Evolutionary conservation across 1,140 invertebrate species (phyloP), one percentile per base, ranked within the genome.

Genomic region (Tribolium castaneum): DNA sequence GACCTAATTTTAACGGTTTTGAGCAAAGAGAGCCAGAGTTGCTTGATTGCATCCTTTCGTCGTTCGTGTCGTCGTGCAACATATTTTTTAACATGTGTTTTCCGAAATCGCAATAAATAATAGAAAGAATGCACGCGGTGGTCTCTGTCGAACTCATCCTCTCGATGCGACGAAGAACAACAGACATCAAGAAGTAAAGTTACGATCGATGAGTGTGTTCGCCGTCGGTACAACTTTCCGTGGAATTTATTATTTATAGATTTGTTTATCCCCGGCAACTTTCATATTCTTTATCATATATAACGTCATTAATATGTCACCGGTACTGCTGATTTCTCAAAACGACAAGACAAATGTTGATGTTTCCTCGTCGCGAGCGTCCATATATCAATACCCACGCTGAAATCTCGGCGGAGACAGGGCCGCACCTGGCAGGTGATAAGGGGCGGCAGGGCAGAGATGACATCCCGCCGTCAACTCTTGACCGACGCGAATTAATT

Each of bases 181-280:
- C 70, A 77, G 70, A 77, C 59, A 66, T 66, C 59, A 66, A 66
- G 59, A 66, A 66, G 59, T 66, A 66, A 66, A 66, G 59, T 73
- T 78, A 78, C 77, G 77, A 78, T 59, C 72, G 71, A 75, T 75
- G 77, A 52, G 54, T 75, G 52, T 54, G 71, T 54, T 54, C 50
- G 49, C 50, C 52, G 51, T 54, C 34, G 16, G 49, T 54, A 62
- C 77, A 52, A 78, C 77, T 81, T 81, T 79, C 80, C 74, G 74
- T 79, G 78, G 78, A 79, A 79, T 79, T 83, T 82, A 82, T 83
- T 83, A 82, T 83, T 83, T 83, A 83, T 83, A 83, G 81, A 83
- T 82, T 82, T 83, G 82, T 82, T 82, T 83, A 82, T 83, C 81
- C 78, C 70, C 81, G 80, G 76, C 80, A 82, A 83, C 81, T 81